Percentiles rank a stretch among this genome's conserved stretches.
Evolutionary conservation across 2,888 invertebrate genomes (phyloP).

Genomic region (Sympetrum striolatum): DNA sequence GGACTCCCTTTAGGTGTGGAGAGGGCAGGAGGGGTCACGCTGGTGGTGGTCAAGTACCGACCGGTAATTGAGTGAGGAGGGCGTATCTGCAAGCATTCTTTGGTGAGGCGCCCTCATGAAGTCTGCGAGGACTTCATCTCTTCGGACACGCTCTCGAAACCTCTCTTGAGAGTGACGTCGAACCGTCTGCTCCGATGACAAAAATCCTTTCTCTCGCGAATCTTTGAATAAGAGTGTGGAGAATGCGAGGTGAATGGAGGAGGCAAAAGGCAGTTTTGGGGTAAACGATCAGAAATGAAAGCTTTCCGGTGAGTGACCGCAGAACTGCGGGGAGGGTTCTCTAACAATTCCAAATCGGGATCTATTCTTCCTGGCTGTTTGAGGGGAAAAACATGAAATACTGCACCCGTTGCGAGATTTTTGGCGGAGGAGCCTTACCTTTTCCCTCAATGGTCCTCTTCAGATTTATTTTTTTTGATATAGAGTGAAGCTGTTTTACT

Average conservation of each 20-base stretch:
- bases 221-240: neutral
- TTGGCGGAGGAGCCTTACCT: no score
- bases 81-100: neutral
- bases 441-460: no score
- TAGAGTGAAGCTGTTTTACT: no score
- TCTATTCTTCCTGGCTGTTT: no score
- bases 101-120: neutral
- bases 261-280: constrained; percentile 21
- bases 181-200: constrained; percentile 3
- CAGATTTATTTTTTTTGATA: no score
- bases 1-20: neutral
- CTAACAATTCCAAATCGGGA: no score
- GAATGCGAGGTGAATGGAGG: constrained; percentile 9
- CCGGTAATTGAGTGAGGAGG: neutral
- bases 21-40: neutral
- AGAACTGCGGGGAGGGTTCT: neutral
- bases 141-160: constrained; percentile 7
- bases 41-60: neutral
- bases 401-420: no score
- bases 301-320: neutral
- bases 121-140: constrained; percentile 26
- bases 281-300: constrained; percentile 32
- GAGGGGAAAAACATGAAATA: no score
- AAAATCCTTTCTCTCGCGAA: neutral
- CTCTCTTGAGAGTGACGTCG: neutral